Evolutionary conservation across 2,888 invertebrate species (phyloP), one percentile per base, ranked within the genome.

Genomic region (Acanthacorydalis orientalis): DNA sequence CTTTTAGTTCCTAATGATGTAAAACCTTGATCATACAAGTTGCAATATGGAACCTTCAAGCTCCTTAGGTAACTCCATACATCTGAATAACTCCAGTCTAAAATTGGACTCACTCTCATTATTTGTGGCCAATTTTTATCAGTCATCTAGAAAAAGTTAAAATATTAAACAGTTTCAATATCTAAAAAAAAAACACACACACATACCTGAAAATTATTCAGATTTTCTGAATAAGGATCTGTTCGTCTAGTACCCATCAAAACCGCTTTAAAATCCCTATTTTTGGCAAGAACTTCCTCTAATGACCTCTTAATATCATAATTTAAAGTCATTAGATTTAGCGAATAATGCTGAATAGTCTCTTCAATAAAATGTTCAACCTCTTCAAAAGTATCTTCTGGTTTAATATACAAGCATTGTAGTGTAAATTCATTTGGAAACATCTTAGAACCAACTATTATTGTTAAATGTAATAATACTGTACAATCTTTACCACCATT

Each of bases 401-500:
- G 80, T 55, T 80, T 72, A 41, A 97, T 84, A 59, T 95, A 95
- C 33, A 95, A 68, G 37, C 85, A 79, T 57, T 79, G 71, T 2
- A 84, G 66, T 51, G 57, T 59, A 9, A 52, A 45, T 49, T 55
- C 57, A 14, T 59, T 46, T 1, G 61, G 59, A 53, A 60, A 64
- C 42, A 59, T 62, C 46, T 58, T 57, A 15, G 34, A 16, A 23
- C 73, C 58, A 10, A 77, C 68, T 2, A 73, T 68, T 53, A 74
- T 64, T 10, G 72, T 65, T 51, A 91, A 63, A 63, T 90, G 84
- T 35, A 98, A 68, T 11, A 97, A 71, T 0, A 84, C 90, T 0
- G 96, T 96, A 62, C 97, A 97, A 68, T 98, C 98, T 69, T 98
- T 98, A 1, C 98, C 98, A 4, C 98, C 98, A 62, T 98, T 98